These are phyloP conservation scores for Pelobates cultripes DNA, from an alignment of 2,797 vertebrate genomes.

Conservation along the genomic window DNA sequence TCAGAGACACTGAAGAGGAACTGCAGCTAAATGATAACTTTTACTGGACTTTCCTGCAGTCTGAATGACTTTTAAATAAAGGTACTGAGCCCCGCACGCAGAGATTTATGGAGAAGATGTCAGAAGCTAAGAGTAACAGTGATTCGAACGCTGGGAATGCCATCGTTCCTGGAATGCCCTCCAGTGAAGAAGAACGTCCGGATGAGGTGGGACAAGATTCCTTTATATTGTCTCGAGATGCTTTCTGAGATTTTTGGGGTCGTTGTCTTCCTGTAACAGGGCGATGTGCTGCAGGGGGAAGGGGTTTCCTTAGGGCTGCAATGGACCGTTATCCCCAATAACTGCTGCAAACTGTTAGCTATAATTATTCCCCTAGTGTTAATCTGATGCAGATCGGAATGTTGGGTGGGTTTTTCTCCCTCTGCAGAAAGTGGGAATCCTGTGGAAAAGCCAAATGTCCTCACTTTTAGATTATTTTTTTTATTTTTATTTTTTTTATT, in stretches of 20 bases:
- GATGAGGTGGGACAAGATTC: slow-evolving; percentile 21
- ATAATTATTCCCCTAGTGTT: background rate
- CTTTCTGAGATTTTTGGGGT: background rate
- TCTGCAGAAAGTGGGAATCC: too few species aligned
- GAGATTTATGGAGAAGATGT: slow-evolving; percentile 10
- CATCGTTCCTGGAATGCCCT: background rate
- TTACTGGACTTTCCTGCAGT: background rate
- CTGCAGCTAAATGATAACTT: background rate
- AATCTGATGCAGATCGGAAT: background rate
- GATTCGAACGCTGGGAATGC: background rate
- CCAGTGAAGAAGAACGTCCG: background rate
- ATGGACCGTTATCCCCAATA: background rate
- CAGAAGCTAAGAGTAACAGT: slow-evolving; percentile 8
- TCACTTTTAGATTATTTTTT: too few species aligned
- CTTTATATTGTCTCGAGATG: background rate
- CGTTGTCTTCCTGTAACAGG: background rate
- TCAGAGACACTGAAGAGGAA: background rate
- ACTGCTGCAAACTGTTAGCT: background rate
- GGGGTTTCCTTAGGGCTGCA: background rate
- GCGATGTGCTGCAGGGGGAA: background rate
- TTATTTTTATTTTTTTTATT: too few species aligned
- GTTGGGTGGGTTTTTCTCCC: background rate
- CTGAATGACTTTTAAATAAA: background rate
- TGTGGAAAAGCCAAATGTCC: too few species aligned
- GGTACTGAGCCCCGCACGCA: background rate